Percentiles rank a stretch among this genome's conserved stretches.
Evolutionary conservation across 1,140 invertebrate species (phyloP).

Genomic region (Mercenaria mercenaria): DNA sequence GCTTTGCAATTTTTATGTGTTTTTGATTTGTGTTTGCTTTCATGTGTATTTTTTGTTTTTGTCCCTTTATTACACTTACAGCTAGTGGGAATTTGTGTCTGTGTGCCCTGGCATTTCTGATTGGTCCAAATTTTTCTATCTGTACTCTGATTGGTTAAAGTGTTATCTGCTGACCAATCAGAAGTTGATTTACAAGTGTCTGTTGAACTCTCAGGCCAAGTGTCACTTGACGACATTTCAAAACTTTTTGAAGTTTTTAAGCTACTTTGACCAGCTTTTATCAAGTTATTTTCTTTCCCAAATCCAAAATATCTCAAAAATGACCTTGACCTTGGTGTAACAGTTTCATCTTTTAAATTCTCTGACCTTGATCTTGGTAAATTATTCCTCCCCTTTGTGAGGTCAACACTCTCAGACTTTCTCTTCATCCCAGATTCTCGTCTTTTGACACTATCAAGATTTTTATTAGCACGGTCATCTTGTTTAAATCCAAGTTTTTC

Average conservation of each 20-base stretch:
- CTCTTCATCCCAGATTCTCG: background rate
- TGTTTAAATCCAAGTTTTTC: constrained; percentile 55
- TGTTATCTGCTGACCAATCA: constrained; percentile 37
- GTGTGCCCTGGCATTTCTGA: constrained; percentile 9
- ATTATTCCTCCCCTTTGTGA: background rate
- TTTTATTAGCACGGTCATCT: background rate
- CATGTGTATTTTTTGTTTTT: background rate
- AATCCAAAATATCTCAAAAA: constrained; percentile 36
- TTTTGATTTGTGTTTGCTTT: background rate
- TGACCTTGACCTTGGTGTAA: constrained; percentile 40
- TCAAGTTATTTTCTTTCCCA: constrained; percentile 17
- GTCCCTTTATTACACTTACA: background rate
- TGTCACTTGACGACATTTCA: constrained; percentile 20
- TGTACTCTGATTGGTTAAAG: constrained; percentile 13
- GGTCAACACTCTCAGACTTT: background rate
- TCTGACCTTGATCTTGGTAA: background rate
- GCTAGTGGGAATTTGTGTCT: background rate
- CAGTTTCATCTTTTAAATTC: background rate
- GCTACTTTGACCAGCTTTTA: background rate
- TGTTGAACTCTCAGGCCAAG: constrained; percentile 26
- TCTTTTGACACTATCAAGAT: background rate
- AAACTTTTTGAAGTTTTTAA: constrained; percentile 33
- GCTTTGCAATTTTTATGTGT: background rate
- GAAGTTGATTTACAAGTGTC: constrained; percentile 8
- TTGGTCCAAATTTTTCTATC: constrained; percentile 2